Evolutionary conservation across 2,888 invertebrate genomes (phyloP).

Genomic region (Lycocerus yunnanus): DNA sequence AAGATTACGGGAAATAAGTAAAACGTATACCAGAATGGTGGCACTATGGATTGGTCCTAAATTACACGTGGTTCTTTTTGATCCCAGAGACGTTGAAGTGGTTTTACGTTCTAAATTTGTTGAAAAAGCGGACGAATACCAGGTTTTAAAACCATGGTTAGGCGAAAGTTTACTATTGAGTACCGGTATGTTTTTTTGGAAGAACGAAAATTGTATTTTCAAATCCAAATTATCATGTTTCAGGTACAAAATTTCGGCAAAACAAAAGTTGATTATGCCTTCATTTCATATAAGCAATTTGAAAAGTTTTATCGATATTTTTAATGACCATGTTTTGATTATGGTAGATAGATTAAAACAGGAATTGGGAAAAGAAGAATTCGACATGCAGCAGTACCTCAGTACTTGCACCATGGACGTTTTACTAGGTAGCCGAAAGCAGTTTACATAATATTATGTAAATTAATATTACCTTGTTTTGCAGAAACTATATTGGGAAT

Average conservation of each 20-base stretch:
- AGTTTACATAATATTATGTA: not conserved
- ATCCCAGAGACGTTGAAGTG: slow-evolving; percentile 37
- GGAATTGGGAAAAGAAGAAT: slow-evolving; percentile 34
- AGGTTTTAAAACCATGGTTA: slow-evolving; percentile 36
- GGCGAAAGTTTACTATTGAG: slow-evolving; percentile 39
- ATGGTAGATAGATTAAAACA: slow-evolving; percentile 29
- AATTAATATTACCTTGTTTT: slow-evolving; percentile 6
- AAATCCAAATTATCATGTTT: not conserved
- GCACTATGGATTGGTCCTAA: slow-evolving; percentile 39
- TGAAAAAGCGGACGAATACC: slow-evolving; percentile 38
- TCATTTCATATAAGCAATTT: slow-evolving; percentile 37
- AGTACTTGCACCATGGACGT: slow-evolving; percentile 34
- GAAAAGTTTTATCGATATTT: slow-evolving; percentile 35
- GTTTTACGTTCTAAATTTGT: slow-evolving; percentile 32
- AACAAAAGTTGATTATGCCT: slow-evolving; percentile 39
- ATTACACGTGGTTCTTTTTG: slow-evolving; percentile 35
- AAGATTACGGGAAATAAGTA: slow-evolving; percentile 15
- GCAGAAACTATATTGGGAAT: slow-evolving; percentile 40
- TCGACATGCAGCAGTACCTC: slow-evolving; percentile 37
- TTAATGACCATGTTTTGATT: slow-evolving; percentile 34
- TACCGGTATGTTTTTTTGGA: slow-evolving; percentile 24
- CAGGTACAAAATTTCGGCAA: slow-evolving; percentile 35
- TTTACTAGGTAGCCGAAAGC: slow-evolving; percentile 35
- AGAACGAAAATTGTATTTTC: not conserved
- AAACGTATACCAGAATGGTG: slow-evolving; percentile 28